Evolutionary conservation across 2,113 vertebrate genomes (phyloP).

Genomic region (Chloebia gouldiae): DNA sequence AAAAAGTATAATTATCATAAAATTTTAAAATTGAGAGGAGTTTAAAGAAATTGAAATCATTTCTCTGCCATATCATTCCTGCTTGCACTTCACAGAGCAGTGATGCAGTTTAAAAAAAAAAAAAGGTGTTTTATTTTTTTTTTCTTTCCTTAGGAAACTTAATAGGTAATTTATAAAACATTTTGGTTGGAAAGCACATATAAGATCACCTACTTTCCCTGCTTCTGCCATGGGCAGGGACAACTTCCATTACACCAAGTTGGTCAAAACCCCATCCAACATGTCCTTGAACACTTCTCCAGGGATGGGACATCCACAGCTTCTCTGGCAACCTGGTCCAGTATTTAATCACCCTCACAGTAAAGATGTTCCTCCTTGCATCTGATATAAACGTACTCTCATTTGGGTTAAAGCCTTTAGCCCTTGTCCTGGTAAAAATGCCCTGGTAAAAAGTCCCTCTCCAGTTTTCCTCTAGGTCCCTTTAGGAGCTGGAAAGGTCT

Average conservation of each 20-base stretch:
- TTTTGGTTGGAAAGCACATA: not conserved
- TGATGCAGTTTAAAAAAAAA: not conserved
- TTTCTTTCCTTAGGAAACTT: not conserved
- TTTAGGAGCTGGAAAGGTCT: not conserved
- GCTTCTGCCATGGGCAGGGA: not conserved
- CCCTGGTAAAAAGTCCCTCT: not conserved
- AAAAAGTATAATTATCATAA: not conserved
- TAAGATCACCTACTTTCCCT: not conserved
- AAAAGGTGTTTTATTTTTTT: fast-evolving
- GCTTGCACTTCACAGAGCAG: not conserved
- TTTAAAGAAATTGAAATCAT: not conserved
- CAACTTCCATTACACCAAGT: not conserved
- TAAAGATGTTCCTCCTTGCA: not conserved
- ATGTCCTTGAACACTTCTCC: not conserved
- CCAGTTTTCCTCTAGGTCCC: not conserved
- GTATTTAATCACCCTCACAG: not conserved
- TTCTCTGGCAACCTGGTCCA: not conserved
- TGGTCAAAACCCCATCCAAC: not conserved
- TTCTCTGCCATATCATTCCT: not conserved
- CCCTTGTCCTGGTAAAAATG: not conserved
- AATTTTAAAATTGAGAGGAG: not conserved
- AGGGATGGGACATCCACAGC: not conserved
- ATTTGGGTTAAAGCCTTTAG: not conserved
- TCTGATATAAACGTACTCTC: not conserved
- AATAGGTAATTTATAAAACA: not conserved